Percentiles rank a stretch among this genome's conserved stretches.
These are phyloP conservation scores for Neomicropteryx cornuta DNA, from an alignment of 1,140 invertebrate genomes.

Conservation along the genomic window DNA sequence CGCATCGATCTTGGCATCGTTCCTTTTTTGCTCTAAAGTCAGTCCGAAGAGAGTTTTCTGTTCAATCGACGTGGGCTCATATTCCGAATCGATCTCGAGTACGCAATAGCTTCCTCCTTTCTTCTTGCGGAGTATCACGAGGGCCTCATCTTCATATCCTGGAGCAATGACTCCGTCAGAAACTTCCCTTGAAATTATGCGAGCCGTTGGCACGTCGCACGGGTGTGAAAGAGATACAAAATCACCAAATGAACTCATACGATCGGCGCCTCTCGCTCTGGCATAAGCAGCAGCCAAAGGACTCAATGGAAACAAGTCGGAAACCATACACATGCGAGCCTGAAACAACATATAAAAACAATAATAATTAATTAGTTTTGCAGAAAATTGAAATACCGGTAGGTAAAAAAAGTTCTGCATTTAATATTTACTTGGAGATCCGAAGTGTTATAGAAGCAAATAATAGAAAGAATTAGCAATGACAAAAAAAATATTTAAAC, in stretches of 20 bases:
- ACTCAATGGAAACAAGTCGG: slow-evolving; percentile 69
- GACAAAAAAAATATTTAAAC: slow-evolving; percentile 3
- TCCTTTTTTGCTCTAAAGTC: slow-evolving; percentile 83
- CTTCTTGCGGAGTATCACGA: slow-evolving; percentile 88
- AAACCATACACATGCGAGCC: slow-evolving; percentile 88
- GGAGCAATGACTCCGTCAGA: slow-evolving; percentile 97
- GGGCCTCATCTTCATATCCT: slow-evolving; percentile 71
- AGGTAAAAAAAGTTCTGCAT: slow-evolving; percentile 1
- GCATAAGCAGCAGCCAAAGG: slow-evolving; percentile 93
- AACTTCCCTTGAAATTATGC: slow-evolving; percentile 67
- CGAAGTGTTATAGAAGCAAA: background rate
- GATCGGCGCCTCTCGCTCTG: slow-evolving; percentile 88
- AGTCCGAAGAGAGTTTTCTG: slow-evolving; percentile 84
- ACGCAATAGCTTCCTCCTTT: slow-evolving; percentile 92
- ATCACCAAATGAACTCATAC: slow-evolving; percentile 99
- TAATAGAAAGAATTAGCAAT: slow-evolving; percentile 10
- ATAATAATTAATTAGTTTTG: slow-evolving; percentile 1
- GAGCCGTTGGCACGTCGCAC: slow-evolving; percentile 81
- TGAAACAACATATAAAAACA: slow-evolving; percentile 35
- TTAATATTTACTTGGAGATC: slow-evolving; percentile 7
- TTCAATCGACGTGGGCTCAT: slow-evolving; percentile 72
- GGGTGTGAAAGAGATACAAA: slow-evolving; percentile 89
- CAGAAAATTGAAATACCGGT: slow-evolving; percentile 1
- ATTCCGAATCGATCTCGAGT: slow-evolving; percentile 81
- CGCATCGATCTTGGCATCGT: slow-evolving; percentile 75